These are phyloP conservation scores for Terrapene triunguis DNA, from an alignment of 2,113 vertebrate species.

Conservation along the genomic window DNA sequence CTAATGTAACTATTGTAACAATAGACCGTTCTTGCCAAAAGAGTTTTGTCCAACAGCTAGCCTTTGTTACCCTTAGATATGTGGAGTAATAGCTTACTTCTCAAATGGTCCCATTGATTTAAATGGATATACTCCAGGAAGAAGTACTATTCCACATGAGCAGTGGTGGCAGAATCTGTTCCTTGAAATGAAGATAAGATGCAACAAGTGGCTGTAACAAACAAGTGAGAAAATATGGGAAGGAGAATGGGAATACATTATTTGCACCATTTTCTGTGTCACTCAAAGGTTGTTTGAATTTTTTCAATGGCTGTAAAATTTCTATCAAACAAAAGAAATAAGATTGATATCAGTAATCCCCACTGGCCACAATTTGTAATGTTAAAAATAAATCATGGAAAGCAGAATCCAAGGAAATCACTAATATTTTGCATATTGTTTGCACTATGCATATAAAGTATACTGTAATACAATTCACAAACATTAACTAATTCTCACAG, in stretches of 20 bases:
- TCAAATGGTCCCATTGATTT: not conserved
- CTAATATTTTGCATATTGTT: not conserved
- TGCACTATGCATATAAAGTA: not conserved
- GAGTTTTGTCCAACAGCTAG: not conserved
- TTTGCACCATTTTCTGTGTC: not conserved
- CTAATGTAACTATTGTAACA: not conserved
- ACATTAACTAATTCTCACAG: not conserved
- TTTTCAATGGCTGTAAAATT: not conserved
- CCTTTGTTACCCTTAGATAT: not conserved
- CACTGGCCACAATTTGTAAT: not conserved
- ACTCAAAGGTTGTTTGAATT: not conserved
- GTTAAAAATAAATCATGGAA: slow-evolving; percentile 33
- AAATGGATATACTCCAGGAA: not conserved
- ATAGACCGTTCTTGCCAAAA: not conserved
- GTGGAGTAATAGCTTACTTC: not conserved
- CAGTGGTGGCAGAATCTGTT: not conserved
- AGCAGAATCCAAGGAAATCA: slow-evolving; percentile 9
- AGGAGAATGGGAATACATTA: not conserved
- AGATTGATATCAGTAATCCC: slow-evolving; percentile 14
- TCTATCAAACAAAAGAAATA: not conserved
- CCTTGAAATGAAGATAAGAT: not conserved
- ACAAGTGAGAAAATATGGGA: not conserved
- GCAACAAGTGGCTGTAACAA: not conserved
- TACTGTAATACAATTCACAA: not conserved
- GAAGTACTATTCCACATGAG: not conserved